Base-by-base conservation (phyloP, 2,888 invertebrate genomes). In the Platypus cylindrus region DNA sequence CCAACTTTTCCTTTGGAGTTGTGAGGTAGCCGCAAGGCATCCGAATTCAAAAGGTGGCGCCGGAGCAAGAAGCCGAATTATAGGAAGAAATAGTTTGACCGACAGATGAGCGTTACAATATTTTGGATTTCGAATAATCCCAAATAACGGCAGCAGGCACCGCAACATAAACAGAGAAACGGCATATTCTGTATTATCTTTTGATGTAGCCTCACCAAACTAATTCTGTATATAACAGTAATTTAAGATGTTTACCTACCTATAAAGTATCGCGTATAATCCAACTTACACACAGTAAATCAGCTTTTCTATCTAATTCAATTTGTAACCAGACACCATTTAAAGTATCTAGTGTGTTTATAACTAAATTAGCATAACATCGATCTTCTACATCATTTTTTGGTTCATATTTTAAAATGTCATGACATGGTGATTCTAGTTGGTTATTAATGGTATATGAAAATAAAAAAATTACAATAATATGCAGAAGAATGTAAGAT, bases 241-340 rank as follows among this genome's bases (percentile, higher is more conserved):
- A 13, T 28, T 14, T 28, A n/a, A n/a, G 20, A 20, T 20, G 9
- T 20, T 7, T 20, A 20, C 9, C 5, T 20, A 20, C 20, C 20
- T 9, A 20, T 9, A 7, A 20, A 20, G 9, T 20, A 7, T 20
- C 9, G 20, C 9, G 5, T 20, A 20, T 20, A 9, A 24, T 24
- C 11, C 11, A 15, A 53, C 68, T 67, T 51, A 76, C 76, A 51
- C 72, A 71, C 27, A 77, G 56, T 26, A 72, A 63, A 48, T 71
- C 67, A n/a, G 72, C 73, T 37, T 67, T 68, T 33, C 62, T 56
- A 45, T 76, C 74, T 32, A 76, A 51, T 14, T 65, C 65, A 1
- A 76, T 58, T 34, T 69, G 68, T 7, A 76, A 52, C 67, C 71
- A 72, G 3, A 75, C 55, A 1, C 75, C 74, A 34, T 68, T 66